phyloP scores from a whole-genome alignment of 2,888 invertebrate species.

The Cerastis leucographa region DNA sequence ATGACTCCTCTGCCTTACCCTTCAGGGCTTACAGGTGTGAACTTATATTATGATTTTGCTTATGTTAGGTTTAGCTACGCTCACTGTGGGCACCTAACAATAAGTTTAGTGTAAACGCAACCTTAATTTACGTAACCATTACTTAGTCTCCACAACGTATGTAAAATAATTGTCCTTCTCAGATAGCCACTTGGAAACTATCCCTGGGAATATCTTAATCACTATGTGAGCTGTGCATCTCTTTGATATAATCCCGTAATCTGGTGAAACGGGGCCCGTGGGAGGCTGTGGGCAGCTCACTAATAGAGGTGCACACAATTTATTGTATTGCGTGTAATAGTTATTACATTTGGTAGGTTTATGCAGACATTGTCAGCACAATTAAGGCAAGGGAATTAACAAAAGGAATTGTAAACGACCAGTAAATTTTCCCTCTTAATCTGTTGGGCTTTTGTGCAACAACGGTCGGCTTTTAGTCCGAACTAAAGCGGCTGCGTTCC shows the following conservation, averaged over 20 bases:
- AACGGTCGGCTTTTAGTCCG: not conserved
- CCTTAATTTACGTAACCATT: not conserved
- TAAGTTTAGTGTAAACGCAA: not conserved
- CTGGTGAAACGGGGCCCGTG: slow-evolving; percentile 44
- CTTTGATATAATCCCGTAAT: slow-evolving; percentile 57
- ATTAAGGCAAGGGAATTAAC: not conserved
- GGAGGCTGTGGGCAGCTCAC: slow-evolving; percentile 30
- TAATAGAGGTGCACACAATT: slow-evolving; percentile 44
- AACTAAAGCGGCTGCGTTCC: not conserved
- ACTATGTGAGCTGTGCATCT: slow-evolving; percentile 49
- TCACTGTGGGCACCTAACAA: not conserved
- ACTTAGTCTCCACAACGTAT: not conserved
- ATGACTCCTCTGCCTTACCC: not conserved
- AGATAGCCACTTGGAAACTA: slow-evolving; percentile 22
- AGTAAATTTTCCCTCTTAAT: not conserved
- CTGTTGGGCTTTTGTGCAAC: not conserved
- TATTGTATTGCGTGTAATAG: slow-evolving; percentile 25
- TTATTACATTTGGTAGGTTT: not conserved
- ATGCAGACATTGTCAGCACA: not conserved
- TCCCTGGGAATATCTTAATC: slow-evolving; percentile 47
- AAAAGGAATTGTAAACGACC: not conserved
- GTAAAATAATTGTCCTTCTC: not conserved
- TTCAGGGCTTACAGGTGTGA: not conserved
- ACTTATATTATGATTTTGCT: not conserved
- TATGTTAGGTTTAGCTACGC: not conserved